Percentiles rank a stretch among this genome's conserved stretches.
Evolutionary conservation across 1,140 invertebrate species (phyloP).

Genomic region (Achatina immaculata): DNA sequence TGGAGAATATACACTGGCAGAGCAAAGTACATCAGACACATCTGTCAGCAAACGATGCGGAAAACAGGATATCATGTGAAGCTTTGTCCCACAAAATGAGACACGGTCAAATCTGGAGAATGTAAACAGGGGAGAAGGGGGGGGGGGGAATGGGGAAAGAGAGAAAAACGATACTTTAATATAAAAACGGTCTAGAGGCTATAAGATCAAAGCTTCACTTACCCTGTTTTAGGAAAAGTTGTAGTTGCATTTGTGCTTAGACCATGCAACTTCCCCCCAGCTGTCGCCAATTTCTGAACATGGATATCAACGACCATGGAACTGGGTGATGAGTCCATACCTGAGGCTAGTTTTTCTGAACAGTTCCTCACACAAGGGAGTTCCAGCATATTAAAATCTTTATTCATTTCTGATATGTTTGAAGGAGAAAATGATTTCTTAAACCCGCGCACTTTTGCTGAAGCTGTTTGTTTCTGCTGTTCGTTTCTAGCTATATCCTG

Average conservation of each 20-base stretch:
- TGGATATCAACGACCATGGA: background rate
- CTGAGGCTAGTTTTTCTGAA: background rate
- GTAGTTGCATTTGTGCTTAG: background rate
- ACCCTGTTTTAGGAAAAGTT: background rate
- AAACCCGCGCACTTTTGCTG: background rate
- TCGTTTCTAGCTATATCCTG: conserved; percentile 16
- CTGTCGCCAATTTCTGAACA: background rate
- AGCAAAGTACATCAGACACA: too few relatives aligned
- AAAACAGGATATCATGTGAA: too few relatives aligned
- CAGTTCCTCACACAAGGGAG: too few relatives aligned
- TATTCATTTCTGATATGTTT: background rate
- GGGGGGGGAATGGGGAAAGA: too few relatives aligned
- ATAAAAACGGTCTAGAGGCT: too few relatives aligned
- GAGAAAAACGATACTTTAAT: too few relatives aligned
- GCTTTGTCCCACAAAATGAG: too few relatives aligned
- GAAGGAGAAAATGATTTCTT: background rate
- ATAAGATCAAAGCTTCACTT: too few relatives aligned
- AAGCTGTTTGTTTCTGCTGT: background rate
- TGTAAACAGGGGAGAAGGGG: too few relatives aligned
- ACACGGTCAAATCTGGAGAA: too few relatives aligned
- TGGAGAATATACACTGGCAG: too few relatives aligned
- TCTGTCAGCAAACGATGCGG: too few relatives aligned
- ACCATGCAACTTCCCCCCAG: background rate
- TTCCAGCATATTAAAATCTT: background rate
- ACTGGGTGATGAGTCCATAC: background rate